Base-by-base conservation (phyloP, 2,797 vertebrate genomes). In the Sebastes taczanowskii region DNA sequence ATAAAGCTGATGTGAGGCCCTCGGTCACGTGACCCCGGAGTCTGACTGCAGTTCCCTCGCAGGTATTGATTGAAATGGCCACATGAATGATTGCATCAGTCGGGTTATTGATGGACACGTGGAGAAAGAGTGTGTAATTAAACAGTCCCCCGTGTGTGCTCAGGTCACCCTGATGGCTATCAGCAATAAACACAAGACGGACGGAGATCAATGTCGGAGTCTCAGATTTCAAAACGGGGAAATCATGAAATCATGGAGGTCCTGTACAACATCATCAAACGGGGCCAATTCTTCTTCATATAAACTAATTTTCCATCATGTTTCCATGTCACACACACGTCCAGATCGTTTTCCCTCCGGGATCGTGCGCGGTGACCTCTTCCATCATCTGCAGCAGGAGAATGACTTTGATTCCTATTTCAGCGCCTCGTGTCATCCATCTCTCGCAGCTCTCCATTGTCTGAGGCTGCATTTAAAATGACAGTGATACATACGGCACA, bases 341-440 rank as follows among this genome's bases (percentile, higher is more conserved):
- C 82, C 62, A 59, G 64, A 63, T 32, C 58, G 10, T 75, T 72
- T 34, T 66, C 84, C 88, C 85, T 27, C 13, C 1, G 78, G 89
- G 71, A 69, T 63, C 3, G 42, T 58, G 11, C 11, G 29, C 3
- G 25, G 13, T 81, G 89, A 90, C 89, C 91, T 90, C 90, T 46
- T 93, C 91, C 88, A 93, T 94, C 92, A 94, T 88, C 70, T 8
- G 71, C 86, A 25, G 84, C 76, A 38, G 10, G 78, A 86, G 87
- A 89, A 72, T 82, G 86, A 93, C 93, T 92, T 89, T 92, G 93
- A 93, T 91, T 92, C 92, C 90, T 42, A 23, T 88, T 88, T 86
- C 80, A 23, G 80, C 80, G 32, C 77, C 83, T 85, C 32, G 0
- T 88, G 78, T 86, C 94, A 94, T 94, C 90, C 90, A 89, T 94